These are phyloP conservation scores for Tylochromis polylepis DNA, from an alignment of 2,113 vertebrate species.

Conservation along the genomic window DNA sequence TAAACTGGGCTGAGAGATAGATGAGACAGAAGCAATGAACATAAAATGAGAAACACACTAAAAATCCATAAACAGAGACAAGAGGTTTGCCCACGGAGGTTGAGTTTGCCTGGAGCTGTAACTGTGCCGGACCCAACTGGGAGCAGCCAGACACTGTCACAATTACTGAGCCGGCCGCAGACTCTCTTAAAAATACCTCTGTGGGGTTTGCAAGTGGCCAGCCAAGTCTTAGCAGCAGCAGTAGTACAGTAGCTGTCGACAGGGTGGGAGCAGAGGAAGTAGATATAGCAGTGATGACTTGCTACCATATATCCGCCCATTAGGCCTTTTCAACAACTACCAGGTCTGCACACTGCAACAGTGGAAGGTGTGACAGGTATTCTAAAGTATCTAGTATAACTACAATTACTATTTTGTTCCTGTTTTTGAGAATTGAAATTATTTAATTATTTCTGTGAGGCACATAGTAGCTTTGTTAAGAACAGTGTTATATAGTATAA, in stretches of 20 bases:
- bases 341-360: not conserved
- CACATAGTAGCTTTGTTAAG: not conserved
- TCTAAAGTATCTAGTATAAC: not conserved
- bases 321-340: not conserved
- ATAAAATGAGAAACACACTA: constrained; percentile 33
- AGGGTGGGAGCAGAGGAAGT: constrained; percentile 17
- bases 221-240: constrained; percentile 51
- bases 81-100: constrained; percentile 32
- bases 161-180: constrained; percentile 68
- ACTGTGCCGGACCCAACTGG: constrained; percentile 38
- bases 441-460: not conserved
- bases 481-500: not conserved
- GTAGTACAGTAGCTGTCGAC: constrained; percentile 56
- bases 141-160: constrained; percentile 68
- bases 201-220: constrained; percentile 59
- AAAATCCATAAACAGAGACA: constrained; percentile 43
- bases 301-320: not conserved
- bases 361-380: not conserved
- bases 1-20: not conserved
- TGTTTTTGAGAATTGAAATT: not conserved
- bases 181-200: constrained; percentile 75
- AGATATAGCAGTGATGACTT: constrained; percentile 21
- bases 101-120: constrained; percentile 42
- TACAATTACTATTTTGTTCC: not conserved
- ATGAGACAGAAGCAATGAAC: constrained; percentile 1